These are phyloP conservation scores for Nomada lathburiana DNA, from an alignment of 2,888 invertebrate species.

Conservation along the genomic window DNA sequence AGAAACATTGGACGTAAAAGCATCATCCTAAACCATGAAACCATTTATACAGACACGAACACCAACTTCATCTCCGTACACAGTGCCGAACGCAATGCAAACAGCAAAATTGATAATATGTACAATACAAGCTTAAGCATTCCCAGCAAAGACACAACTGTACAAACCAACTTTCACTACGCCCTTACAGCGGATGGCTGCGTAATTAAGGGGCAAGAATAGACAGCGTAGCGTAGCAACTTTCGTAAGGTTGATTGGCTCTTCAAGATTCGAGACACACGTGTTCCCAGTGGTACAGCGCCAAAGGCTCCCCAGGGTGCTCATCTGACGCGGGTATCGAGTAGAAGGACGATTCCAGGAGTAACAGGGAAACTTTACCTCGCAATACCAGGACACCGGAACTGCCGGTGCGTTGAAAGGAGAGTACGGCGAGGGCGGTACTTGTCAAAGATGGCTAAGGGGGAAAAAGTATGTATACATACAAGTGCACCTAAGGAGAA, in stretches of 20 bases:
- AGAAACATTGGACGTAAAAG: too few relatives aligned
- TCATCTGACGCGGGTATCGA: constrained; percentile 34
- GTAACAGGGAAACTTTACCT: constrained; percentile 59
- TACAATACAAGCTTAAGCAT: not conserved
- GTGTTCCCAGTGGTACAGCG: constrained; percentile 48
- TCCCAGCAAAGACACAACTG: not conserved
- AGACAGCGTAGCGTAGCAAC: constrained; percentile 45
- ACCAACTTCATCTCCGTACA: not conserved
- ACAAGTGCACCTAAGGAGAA: not conserved
- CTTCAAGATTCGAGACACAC: constrained; percentile 60
- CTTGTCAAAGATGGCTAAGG: not conserved
- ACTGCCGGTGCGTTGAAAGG: not conserved
- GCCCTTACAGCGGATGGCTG: constrained; percentile 1
- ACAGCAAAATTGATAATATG: not conserved
- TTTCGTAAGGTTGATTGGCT: constrained; percentile 65
- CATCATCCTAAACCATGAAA: too few relatives aligned
- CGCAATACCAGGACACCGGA: constrained; percentile 30
- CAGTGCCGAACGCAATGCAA: too few relatives aligned
- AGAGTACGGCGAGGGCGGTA: not conserved
- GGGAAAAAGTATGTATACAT: not conserved
- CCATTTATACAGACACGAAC: too few relatives aligned
- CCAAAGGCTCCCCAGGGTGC: constrained; percentile 57
- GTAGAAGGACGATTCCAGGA: constrained; percentile 43
- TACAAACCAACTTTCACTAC: constrained; percentile 5
- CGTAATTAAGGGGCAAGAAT: constrained; percentile 61